These are phyloP conservation scores for Blastomussa wellsi DNA, from an alignment of 92 coral and sea anemone species.

Conservation along the genomic window DNA sequence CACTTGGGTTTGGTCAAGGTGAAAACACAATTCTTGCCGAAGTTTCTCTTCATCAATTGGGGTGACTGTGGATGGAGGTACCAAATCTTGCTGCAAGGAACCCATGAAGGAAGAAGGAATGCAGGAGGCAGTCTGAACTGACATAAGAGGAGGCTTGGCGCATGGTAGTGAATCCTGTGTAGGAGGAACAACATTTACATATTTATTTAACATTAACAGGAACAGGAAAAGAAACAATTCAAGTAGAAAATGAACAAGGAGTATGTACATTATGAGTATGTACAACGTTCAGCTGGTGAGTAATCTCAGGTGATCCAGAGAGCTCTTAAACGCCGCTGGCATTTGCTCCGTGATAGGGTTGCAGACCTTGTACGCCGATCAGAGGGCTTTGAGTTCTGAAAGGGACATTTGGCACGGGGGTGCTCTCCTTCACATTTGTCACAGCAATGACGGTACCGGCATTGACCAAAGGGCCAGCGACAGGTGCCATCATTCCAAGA, in stretches of 20 bases:
- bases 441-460: background rate
- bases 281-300: background rate
- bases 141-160: background rate
- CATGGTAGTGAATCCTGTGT: too few relatives aligned
- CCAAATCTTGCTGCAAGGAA: background rate
- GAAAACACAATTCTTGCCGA: background rate
- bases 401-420: background rate
- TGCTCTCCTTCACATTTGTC: background rate
- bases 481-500: background rate
- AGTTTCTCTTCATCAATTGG: constrained; percentile 2
- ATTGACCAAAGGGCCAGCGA: background rate
- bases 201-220: background rate
- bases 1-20: constrained; percentile 3
- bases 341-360: background rate
- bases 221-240: background rate
- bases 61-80: constrained; percentile 2
- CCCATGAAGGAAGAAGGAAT: background rate
- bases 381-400: background rate
- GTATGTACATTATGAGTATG: background rate
- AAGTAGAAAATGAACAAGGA: background rate
- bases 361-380: background rate
- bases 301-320: background rate
- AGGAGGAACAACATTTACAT: too few relatives aligned
- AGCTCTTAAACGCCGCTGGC: background rate
- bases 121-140: background rate